Percentiles rank a stretch among this genome's conserved stretches.
These are phyloP conservation scores for Hypanus sabinus DNA, from an alignment of 2,113 vertebrate species.

Conservation along the genomic window DNA sequence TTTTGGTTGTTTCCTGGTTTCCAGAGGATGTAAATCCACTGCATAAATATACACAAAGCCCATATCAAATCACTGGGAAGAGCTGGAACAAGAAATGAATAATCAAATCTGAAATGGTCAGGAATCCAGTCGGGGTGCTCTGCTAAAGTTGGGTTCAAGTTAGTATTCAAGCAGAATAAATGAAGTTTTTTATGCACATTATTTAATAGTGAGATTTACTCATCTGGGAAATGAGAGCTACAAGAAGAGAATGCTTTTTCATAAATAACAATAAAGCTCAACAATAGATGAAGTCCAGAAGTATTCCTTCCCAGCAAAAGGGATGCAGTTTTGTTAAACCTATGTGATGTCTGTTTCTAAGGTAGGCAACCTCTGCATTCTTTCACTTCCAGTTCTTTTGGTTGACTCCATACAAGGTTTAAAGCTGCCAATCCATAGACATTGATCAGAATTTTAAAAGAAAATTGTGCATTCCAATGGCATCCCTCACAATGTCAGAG, in stretches of 20 bases:
- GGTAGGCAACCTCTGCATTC: not conserved
- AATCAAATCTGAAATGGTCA: not conserved
- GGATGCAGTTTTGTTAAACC: not conserved
- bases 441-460: not conserved
- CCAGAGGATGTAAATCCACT: not conserved
- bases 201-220: not conserved
- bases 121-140: not conserved
- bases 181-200: not conserved
- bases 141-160: not conserved
- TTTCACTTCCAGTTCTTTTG: not conserved
- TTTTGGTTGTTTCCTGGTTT: not conserved
- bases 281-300: not conserved
- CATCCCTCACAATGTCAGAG: too few species aligned
- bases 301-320: not conserved
- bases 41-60: not conserved
- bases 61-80: not conserved
- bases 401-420: not conserved
- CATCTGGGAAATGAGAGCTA: not conserved
- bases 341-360: not conserved
- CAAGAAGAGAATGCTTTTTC: not conserved
- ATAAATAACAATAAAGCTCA: not conserved
- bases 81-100: not conserved
- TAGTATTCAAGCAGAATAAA: not conserved
- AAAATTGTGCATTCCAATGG: too few species aligned
- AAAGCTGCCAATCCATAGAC: not conserved